These are phyloP conservation scores for Temnopleurus reevesii DNA, from an alignment of 53 echinoderm and acorn worm species.

Conservation along the genomic window DNA sequence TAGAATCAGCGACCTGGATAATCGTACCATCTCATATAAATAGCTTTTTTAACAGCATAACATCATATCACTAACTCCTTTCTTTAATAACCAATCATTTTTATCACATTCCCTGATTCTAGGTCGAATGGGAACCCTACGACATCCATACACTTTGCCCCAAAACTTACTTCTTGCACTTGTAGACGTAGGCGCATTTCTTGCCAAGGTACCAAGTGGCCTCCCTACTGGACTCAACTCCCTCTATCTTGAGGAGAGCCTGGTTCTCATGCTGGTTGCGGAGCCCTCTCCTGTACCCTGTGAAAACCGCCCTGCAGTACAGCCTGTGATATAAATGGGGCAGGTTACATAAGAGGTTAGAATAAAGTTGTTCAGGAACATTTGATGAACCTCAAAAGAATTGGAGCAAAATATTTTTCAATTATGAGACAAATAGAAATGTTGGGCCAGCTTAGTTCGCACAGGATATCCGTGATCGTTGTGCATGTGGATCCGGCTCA, in stretches of 20 bases:
- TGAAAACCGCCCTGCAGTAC: conserved; percentile 90
- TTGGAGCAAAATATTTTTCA: not conserved
- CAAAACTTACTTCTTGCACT: conserved; percentile 87
- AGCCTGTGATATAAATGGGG: conserved; percentile 58
- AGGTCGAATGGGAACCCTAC: too few relatives aligned
- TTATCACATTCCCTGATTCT: too few relatives aligned
- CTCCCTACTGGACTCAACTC: conserved; percentile 81
- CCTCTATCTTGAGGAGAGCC: conserved; percentile 92
- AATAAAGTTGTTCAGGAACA: too few relatives aligned
- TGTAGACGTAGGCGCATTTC: conserved; percentile 94
- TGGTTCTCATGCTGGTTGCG: conserved; percentile 89
- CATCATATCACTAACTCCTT: too few relatives aligned
- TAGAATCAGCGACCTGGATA: too few relatives aligned
- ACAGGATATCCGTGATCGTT: not conserved
- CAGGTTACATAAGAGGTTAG: not conserved
- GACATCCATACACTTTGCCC: not conserved
- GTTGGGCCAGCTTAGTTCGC: conserved; percentile 58
- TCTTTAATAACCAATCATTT: too few relatives aligned
- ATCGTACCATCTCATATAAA: too few relatives aligned
- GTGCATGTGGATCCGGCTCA: conserved; percentile 45
- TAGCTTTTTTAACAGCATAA: too few relatives aligned
- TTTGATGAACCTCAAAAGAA: not conserved
- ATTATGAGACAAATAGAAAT: not conserved
- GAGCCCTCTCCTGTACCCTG: conserved; percentile 95
- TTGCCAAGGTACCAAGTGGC: conserved; percentile 94